These are phyloP conservation scores for Siderastrea siderea DNA, from an alignment of 92 coral and sea anemone genomes.

Conservation along the genomic window DNA sequence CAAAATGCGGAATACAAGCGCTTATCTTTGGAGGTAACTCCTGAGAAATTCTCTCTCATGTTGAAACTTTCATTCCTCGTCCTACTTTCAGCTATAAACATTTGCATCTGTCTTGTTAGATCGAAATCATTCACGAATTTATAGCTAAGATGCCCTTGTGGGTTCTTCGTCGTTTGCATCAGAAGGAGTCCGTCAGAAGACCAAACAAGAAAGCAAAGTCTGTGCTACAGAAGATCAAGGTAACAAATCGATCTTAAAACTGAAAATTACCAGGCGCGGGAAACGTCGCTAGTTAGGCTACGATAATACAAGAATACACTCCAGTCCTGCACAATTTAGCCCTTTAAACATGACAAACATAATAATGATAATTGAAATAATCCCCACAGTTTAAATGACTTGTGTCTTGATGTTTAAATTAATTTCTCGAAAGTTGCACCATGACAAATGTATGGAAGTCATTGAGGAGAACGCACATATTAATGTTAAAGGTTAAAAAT, in stretches of 20 bases:
- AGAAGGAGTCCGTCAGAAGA: constrained; percentile 23
- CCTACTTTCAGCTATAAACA: neutral
- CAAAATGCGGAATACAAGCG: constrained; percentile 90
- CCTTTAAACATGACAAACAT: too few species aligned
- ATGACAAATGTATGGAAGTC: too few species aligned
- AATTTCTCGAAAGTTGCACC: too few species aligned
- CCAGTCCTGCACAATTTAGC: too few species aligned
- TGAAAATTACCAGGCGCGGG: too few species aligned
- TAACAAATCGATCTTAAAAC: neutral
- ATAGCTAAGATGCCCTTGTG: constrained; percentile 68
- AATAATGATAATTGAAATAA: too few species aligned
- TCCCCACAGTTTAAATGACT: too few species aligned
- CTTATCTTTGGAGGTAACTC: constrained; percentile 76
- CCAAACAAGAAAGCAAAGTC: constrained; percentile 64
- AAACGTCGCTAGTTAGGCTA: too few species aligned
- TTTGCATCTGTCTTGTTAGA: constrained; percentile 18
- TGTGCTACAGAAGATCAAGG: constrained; percentile 44
- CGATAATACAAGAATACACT: too few species aligned
- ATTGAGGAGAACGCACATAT: too few species aligned
- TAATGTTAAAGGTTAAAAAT: too few species aligned
- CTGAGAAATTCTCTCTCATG: neutral
- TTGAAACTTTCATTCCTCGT: neutral
- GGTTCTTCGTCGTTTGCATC: constrained; percentile 61
- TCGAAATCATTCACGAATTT: constrained; percentile 69
- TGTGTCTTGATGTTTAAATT: too few species aligned